A percentile compares a stretch with the other conserved stretches of the same genome.
These are phyloP conservation scores for Theristicus caerulescens DNA, from an alignment of 2,113 vertebrate genomes.

Conservation along the genomic window DNA sequence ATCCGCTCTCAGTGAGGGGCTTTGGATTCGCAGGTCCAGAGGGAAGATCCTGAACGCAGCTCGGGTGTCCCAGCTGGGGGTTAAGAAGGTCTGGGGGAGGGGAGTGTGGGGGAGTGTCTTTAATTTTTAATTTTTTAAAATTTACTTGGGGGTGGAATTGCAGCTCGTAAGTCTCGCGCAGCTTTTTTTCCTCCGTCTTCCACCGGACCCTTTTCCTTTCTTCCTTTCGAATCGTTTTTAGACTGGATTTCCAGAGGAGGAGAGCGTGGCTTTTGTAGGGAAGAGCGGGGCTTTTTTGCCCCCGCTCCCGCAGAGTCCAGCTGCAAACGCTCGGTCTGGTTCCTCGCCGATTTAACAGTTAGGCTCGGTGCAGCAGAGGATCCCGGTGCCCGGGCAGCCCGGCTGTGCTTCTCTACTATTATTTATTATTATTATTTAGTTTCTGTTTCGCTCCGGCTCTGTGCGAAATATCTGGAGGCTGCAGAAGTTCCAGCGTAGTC, in stretches of 20 bases:
- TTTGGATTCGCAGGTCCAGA: conserved; percentile 36
- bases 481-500: neutral
- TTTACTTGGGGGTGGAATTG: conserved; percentile 39
- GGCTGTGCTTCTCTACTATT: neutral
- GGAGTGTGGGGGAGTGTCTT: conserved; percentile 55
- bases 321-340: neutral
- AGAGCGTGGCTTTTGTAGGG: neutral
- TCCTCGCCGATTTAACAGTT: neutral
- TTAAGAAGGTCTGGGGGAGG: conserved; percentile 52
- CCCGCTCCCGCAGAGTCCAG: neutral
- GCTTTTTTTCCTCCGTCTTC: neutral
- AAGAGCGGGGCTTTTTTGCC: neutral
- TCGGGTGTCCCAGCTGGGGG: conserved; percentile 52
- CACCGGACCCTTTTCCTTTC: neutral
- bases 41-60: conserved; percentile 30
- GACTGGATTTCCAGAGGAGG: neutral
- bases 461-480: neutral
- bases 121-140: conserved; percentile 61
- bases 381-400: neutral
- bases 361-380: neutral
- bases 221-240: neutral
- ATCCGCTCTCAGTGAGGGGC: conserved; percentile 59
- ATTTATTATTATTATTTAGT: conserved; percentile 39
- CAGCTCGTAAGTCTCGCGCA: neutral
- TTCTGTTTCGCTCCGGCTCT: conserved; percentile 72